Conservation (phyloP, 2,797 vertebrate species). For the Leuciscus waleckii region DNA sequence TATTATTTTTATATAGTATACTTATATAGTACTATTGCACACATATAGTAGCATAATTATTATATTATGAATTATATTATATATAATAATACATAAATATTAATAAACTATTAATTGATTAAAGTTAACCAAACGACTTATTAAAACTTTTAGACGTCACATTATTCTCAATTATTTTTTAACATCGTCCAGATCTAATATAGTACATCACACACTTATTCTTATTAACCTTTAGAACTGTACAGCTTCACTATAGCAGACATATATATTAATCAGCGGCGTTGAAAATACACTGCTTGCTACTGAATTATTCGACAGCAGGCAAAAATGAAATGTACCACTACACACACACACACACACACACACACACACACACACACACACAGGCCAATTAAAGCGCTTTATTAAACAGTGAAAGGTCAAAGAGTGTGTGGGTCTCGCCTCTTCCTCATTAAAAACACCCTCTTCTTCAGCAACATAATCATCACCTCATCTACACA, state of each 20-base stretch:
- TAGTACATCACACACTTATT: background rate
- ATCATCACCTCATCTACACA: background rate
- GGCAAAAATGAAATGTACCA: background rate
- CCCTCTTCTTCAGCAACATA: slow-evolving; percentile 12
- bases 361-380: background rate
- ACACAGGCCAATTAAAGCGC: slow-evolving; percentile 72
- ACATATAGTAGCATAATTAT: background rate
- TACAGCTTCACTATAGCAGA: background rate
- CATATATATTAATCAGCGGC: background rate
- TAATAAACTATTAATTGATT: too few relatives aligned
- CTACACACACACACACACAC: slow-evolving; percentile 4
- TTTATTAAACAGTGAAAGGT: slow-evolving; percentile 69
- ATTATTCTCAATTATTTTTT: background rate
- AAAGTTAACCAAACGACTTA: background rate
- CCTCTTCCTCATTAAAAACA: slow-evolving; percentile 19
- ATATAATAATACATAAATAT: background rate
- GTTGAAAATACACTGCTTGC: background rate
- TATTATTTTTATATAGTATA: background rate
- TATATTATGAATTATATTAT: background rate
- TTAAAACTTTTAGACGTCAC: background rate
- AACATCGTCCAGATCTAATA: background rate
- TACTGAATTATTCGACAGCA: slow-evolving; percentile 10
- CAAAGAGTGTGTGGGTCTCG: slow-evolving; percentile 11
- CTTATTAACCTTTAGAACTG: background rate
- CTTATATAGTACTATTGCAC: background rate